Evolutionary conservation across 1,140 invertebrate genomes (phyloP).

Genomic region (Neodiprion fabricii): DNA sequence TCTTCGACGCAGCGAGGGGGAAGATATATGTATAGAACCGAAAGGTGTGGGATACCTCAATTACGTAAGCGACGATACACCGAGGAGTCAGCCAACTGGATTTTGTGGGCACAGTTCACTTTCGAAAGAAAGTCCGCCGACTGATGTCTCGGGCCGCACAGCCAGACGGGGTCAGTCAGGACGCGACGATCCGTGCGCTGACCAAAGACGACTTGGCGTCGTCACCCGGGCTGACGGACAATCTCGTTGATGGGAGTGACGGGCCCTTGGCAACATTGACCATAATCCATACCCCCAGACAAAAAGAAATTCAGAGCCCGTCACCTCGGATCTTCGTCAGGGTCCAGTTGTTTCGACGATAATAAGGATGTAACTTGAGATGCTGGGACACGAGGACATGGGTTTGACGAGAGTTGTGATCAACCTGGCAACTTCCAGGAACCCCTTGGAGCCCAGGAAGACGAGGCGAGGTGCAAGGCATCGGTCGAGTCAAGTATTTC

Average conservation of each 20-base stretch:
- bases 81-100: too few species aligned
- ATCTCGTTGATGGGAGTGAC: conserved; percentile 40
- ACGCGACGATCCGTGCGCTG: conserved; percentile 47
- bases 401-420: conserved; percentile 26
- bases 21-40: neutral
- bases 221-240: conserved; percentile 46
- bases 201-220: conserved; percentile 52
- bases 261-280: conserved; percentile 32
- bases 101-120: too few species aligned
- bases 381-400: conserved; percentile 26
- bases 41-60: conserved; percentile 1
- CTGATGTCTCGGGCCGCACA: too few species aligned
- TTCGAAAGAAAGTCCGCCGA: too few species aligned
- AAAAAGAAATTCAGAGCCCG: conserved; percentile 55
- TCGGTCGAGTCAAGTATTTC: neutral
- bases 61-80: neutral
- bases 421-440: conserved; percentile 34
- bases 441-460: neutral
- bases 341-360: conserved; percentile 42
- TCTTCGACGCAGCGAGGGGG: neutral
- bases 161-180: neutral
- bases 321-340: conserved; percentile 54
- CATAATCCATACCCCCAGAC: conserved; percentile 59
- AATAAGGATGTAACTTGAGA: conserved; percentile 58
- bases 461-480: neutral